Evolutionary conservation across 2,797 vertebrate genomes (phyloP), one percentile per base, ranked within the genome.

Genomic region (Denticeps clupeoides): DNA sequence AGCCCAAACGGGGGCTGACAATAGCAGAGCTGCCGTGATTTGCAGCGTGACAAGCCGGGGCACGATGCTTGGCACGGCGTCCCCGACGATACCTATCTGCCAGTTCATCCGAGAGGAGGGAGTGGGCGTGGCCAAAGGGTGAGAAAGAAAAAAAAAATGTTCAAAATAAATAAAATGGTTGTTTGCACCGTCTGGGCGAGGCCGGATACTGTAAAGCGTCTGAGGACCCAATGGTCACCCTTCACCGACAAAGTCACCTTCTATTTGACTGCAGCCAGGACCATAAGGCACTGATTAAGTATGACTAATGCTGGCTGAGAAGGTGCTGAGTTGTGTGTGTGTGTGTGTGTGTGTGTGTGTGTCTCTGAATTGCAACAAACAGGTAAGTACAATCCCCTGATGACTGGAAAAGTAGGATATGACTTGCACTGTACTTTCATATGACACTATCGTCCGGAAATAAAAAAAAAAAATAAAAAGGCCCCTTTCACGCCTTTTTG

Each of bases 311-410:
- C 46, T 13, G 32, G 27, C 11, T 24, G 46, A 35, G 26, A 35
- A 47, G 45, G 45, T 35, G 46, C 48, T 38, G 35, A 38, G 38
- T 19, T 29, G 19, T 29, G 45, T 49, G 41, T 23, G 18, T 9
- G 7, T 48, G 29, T 35, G 31, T 22, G 24, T 3, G 26, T 28
- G 40, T 12, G 10, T n/a, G 28, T 29, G 28, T n/a, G 4, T 25
- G 27, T 28, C n/a, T 3, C 28, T 12, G n/a, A 4, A 5, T 11
- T 31, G n/a, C 28, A 31, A 31, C 11, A 31, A 28, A 28, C n/a
- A 19, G 9, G 5, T 9, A 10, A 38, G 8, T 21, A 18, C 21
- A 19, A 38, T 38, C 18, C 8, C 16, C 5, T 2, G n/a, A 32
- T 10, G 8, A 16, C 16, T 19, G 19, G 9, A 19, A 19, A 18